Percentiles rank a stretch among this genome's conserved stretches.
Evolutionary conservation across 2,797 vertebrate species (phyloP).

Genomic region (Eulemur rubriventer): DNA sequence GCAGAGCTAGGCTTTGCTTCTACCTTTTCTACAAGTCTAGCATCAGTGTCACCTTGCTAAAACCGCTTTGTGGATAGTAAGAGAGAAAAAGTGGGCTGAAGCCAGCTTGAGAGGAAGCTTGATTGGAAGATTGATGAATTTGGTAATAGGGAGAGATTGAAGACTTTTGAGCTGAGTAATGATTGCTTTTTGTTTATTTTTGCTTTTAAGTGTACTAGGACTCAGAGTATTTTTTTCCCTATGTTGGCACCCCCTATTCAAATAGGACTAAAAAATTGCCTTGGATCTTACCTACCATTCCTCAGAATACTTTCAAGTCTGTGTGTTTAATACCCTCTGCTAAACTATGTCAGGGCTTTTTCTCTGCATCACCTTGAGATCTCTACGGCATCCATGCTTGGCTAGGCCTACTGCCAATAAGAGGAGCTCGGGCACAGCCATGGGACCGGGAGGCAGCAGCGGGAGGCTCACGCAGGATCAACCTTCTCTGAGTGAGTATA

Average conservation of each 20-base stretch:
- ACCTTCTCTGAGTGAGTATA: not conserved
- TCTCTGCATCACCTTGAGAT: slow-evolving; percentile 42
- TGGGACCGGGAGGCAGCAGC: not conserved
- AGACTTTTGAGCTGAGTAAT: not conserved
- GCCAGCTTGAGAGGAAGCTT: not conserved
- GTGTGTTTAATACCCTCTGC: slow-evolving; percentile 32
- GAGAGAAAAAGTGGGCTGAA: not conserved
- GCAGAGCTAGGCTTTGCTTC: not conserved
- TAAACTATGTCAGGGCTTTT: slow-evolving; percentile 67
- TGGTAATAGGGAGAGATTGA: not conserved
- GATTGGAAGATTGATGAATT: not conserved
- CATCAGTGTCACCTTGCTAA: not conserved
- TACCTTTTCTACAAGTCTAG: not conserved
- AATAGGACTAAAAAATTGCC: slow-evolving; percentile 30
- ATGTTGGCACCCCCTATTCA: not conserved
- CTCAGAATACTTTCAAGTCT: slow-evolving; percentile 51
- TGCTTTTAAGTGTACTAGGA: not conserved
- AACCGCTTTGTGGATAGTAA: not conserved
- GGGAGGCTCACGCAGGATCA: not conserved
- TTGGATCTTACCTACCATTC: slow-evolving; percentile 4
- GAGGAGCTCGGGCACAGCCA: not conserved
- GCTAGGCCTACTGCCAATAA: not conserved
- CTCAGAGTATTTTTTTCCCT: not conserved
- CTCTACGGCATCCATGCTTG: not conserved
- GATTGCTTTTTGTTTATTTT: not conserved